These are phyloP conservation scores for Eulemur macaco DNA, from an alignment of 2,113 vertebrate species.

Conservation along the genomic window DNA sequence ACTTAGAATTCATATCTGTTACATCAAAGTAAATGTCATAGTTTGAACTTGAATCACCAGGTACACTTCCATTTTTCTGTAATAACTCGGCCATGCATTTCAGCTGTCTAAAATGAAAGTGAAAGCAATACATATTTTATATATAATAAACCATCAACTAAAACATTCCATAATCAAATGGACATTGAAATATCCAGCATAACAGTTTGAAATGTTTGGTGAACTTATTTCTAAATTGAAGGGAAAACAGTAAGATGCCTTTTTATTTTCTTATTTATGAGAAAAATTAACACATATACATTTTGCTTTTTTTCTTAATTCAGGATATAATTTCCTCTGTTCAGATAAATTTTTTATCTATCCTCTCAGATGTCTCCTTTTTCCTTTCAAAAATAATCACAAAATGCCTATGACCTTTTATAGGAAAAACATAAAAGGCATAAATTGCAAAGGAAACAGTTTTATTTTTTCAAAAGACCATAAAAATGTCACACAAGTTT, in stretches of 20 bases:
- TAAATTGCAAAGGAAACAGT: not conserved
- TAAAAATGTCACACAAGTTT: not conserved
- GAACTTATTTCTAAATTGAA: not conserved
- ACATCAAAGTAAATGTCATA: slow-evolving; percentile 58
- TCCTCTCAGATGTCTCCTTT: not conserved
- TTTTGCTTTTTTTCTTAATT: not conserved
- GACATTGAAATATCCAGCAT: not conserved
- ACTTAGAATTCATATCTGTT: slow-evolving; percentile 33
- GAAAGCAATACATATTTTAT: slow-evolving; percentile 30
- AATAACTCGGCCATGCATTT: not conserved
- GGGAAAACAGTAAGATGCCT: not conserved
- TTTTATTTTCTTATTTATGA: not conserved
- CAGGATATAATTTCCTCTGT: not conserved
- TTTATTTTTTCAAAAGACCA: not conserved
- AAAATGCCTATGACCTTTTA: not conserved
- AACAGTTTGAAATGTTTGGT: not conserved
- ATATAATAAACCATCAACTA: not conserved
- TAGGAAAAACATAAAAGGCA: not conserved
- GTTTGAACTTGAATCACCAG: slow-evolving; percentile 31
- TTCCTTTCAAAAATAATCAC: not conserved
- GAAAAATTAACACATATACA: not conserved
- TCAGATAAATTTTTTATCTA: not conserved
- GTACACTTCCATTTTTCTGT: not conserved
- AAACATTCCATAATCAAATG: not conserved
- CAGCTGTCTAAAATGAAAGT: not conserved